Evolutionary conservation across 2,113 vertebrate genomes (phyloP).

Genomic region (Oryzias melastigma): DNA sequence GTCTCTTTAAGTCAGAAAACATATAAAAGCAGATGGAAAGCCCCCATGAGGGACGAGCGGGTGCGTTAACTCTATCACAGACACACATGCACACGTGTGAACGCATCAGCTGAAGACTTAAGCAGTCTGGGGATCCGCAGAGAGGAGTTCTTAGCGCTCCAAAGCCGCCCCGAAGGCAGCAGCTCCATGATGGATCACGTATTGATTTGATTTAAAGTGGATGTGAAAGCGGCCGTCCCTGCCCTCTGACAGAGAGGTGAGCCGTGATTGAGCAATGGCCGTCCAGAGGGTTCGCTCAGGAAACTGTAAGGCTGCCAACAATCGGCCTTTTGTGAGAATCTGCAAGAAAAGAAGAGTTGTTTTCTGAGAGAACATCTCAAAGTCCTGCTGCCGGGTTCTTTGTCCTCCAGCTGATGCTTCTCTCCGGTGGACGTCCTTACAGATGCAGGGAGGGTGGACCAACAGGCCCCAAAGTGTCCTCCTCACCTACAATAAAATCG

Average conservation of each 20-base stretch:
- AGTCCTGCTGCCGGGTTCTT: slow-evolving; percentile 41
- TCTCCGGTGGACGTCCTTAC: slow-evolving; percentile 4
- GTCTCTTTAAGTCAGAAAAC: slow-evolving; percentile 58
- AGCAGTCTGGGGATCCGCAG: slow-evolving; percentile 50
- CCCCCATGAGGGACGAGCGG: slow-evolving; percentile 53
- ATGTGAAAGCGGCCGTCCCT: slow-evolving; percentile 59
- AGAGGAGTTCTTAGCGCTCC: slow-evolving; percentile 50
- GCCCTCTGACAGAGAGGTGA: slow-evolving; percentile 70
- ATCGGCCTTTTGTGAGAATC: slow-evolving; percentile 64
- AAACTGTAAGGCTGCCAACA: slow-evolving; percentile 66
- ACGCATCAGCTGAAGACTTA: slow-evolving; percentile 43
- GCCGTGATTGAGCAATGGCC: slow-evolving; percentile 66
- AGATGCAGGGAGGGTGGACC: not conserved
- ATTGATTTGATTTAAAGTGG: slow-evolving; percentile 78
- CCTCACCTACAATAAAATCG: slow-evolving; percentile 15
- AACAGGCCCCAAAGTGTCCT: slow-evolving; percentile 7
- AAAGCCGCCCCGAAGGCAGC: slow-evolving; percentile 62
- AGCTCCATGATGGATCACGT: slow-evolving; percentile 78
- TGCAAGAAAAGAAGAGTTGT: slow-evolving; percentile 61
- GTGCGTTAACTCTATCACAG: slow-evolving; percentile 69
- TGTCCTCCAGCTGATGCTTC: not conserved
- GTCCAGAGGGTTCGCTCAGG: slow-evolving; percentile 69
- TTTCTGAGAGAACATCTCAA: slow-evolving; percentile 43
- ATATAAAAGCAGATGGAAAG: slow-evolving; percentile 75
- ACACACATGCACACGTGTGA: slow-evolving; percentile 20